phyloP scores from a whole-genome alignment of 1,140 invertebrate species.

The Littorina saxatilis region DNA sequence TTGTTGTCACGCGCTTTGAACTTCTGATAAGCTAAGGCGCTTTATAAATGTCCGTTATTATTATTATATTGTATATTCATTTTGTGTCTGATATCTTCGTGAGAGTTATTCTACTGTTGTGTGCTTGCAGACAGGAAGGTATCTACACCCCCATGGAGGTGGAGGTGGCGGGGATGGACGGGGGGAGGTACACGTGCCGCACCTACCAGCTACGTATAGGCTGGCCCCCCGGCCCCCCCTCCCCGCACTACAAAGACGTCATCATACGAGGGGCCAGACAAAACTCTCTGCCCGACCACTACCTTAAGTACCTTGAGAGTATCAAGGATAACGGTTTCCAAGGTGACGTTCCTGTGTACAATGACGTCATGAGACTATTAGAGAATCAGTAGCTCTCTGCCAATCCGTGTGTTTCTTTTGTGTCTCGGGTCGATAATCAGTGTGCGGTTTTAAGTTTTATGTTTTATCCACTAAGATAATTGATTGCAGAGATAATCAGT shows the following conservation, averaged over 20 bases:
- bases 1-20: no score
- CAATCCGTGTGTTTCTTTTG: no score
- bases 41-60: no score
- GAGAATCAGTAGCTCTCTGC: no score
- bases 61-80: no score
- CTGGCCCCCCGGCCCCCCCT: conserved; percentile 82
- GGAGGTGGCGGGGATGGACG: conserved; percentile 78
- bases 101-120: no score
- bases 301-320: conserved; percentile 80
- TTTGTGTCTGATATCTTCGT: no score
- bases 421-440: no score
- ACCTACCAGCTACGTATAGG: conserved; percentile 81
- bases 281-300: conserved; percentile 82
- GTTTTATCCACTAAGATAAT: no score
- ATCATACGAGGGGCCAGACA: conserved; percentile 83
- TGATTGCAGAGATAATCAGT: no score
- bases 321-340: conserved; percentile 83
- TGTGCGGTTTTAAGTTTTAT: no score
- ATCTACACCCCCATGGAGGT: conserved; percentile 82
- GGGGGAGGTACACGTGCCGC: conserved; percentile 79
- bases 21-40: no score
- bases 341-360: conserved; percentile 64
- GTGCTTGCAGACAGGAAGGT: conserved; percentile 40
- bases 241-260: conserved; percentile 82
- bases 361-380: conserved; percentile 1